phyloP scores from a whole-genome alignment of 1,140 invertebrate species.

The Hylyphantes graminicola region DNA sequence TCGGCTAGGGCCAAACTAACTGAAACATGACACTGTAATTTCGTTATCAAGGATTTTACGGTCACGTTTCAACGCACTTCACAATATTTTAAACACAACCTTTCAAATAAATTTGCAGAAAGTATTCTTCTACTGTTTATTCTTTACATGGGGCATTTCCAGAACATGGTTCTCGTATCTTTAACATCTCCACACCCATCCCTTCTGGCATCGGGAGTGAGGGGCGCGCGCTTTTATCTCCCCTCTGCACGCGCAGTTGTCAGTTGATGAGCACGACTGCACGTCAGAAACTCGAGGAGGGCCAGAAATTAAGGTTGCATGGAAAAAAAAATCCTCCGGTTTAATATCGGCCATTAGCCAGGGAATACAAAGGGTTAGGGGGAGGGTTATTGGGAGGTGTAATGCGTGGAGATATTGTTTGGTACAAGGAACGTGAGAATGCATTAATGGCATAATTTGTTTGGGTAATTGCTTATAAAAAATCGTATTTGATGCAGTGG shows the following conservation, averaged over 20 bases:
- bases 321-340: not conserved
- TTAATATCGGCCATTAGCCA: constrained; percentile 26
- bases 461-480: too few species aligned
- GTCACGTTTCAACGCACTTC: too few species aligned
- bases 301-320: not conserved
- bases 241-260: constrained; percentile 13
- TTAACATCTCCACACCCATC: not conserved
- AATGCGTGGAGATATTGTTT: not conserved
- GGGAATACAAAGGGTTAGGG: not conserved
- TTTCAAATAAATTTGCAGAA: too few species aligned
- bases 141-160: too few species aligned
- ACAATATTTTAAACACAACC: too few species aligned
- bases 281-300: not conserved
- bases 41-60: too few species aligned
- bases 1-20: too few species aligned
- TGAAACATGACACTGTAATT: too few species aligned
- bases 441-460: too few species aligned
- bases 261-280: not conserved
- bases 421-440: too few species aligned
- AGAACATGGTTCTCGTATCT: not conserved
- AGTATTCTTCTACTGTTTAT: too few species aligned
- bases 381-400: not conserved
- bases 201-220: constrained; percentile 11
- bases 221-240: constrained; percentile 19
- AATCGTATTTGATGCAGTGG: too few species aligned